Base-by-base conservation (phyloP, 2,797 vertebrate species). In the Hirundo rustica region DNA sequence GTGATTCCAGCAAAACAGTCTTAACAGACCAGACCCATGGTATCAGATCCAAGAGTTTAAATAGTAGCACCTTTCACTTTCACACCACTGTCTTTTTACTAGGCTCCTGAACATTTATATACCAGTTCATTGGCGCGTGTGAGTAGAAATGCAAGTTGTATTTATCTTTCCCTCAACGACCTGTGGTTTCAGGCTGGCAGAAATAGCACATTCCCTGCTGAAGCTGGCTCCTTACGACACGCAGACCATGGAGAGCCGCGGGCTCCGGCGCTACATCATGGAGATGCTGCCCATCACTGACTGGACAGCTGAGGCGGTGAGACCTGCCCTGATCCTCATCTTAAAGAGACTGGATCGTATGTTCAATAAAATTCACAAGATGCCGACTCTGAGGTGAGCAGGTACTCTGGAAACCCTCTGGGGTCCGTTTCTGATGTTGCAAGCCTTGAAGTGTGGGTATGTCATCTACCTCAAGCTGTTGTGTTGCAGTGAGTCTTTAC, bases 321-420 rank as follows among this genome's bases (percentile, higher is more conserved):
- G 99, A 48, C 99, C 99, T 11, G 99, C 99, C 89, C 99, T 99
- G 90, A 99, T 99, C 97, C 99, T 99, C 96, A 99, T 99, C 97
- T 96, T 99, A 93, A 99, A 99, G 98, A 98, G 99, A 97, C 94
- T 99, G 97, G 99, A 99, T 97, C 99, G 99, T 98, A 99, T 99
- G 99, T 99, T 99, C 98, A 99, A 99, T 99, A 99, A 99, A 98
- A 99, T 99, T 96, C 99, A 99, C 98, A 99, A 99, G 98, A 99
- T 99, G 99, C 99, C 99, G 72, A 99, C 99, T 96, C 96, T 99
- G 98, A 99, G 99, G 99, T 99, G 98, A 99, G 98, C 92, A 83
- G 86, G 89, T 96, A 61, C 61, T 85, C 86, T 21, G 77, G 92
- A 87, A 97, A 92, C 86, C 73, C 78, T 79, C 71, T n/a, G 79